A percentile compares a stretch with the other conserved stretches of the same genome.
These are phyloP conservation scores for Nasonovia ribisnigri DNA, from an alignment of 2,888 invertebrate species.

Conservation along the genomic window DNA sequence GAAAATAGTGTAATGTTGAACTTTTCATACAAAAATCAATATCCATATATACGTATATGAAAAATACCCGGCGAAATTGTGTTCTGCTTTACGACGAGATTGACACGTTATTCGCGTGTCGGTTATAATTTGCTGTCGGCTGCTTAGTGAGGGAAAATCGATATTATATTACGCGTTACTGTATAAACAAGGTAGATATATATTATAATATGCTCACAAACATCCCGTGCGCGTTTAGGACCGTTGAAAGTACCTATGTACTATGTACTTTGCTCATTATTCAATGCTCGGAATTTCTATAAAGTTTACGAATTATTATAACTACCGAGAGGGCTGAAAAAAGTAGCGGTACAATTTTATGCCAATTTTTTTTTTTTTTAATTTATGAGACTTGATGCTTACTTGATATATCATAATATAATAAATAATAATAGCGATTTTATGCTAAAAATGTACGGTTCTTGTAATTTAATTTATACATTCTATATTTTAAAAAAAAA, in stretches of 20 bases:
- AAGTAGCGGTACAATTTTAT: background rate
- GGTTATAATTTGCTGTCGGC: conserved; percentile 56
- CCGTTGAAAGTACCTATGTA: background rate
- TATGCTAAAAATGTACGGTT: background rate
- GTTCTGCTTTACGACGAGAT: conserved; percentile 54
- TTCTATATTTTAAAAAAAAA: background rate
- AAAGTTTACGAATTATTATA: background rate
- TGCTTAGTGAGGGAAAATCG: conserved; percentile 60
- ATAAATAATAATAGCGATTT: background rate
- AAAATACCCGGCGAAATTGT: conserved; percentile 8
- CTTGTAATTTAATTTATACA: background rate
- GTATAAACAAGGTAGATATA: conserved; percentile 21
- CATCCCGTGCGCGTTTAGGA: background rate
- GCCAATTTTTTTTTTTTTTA: too few species aligned
- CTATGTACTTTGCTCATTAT: background rate
- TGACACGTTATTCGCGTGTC: conserved; percentile 60
- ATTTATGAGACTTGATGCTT: background rate
- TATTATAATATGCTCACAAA: background rate
- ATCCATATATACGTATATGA: background rate
- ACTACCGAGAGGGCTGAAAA: background rate
- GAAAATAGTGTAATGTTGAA: background rate
- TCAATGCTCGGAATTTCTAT: background rate
- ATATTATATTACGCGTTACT: conserved; percentile 2
- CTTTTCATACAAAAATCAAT: conserved; percentile 31
- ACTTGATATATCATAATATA: background rate